A percentile compares a stretch with the other conserved stretches of the same genome.
Evolutionary conservation across 64 coral and sea anemone genomes (phyloP).

Genomic region (Montipora efflorescens): DNA sequence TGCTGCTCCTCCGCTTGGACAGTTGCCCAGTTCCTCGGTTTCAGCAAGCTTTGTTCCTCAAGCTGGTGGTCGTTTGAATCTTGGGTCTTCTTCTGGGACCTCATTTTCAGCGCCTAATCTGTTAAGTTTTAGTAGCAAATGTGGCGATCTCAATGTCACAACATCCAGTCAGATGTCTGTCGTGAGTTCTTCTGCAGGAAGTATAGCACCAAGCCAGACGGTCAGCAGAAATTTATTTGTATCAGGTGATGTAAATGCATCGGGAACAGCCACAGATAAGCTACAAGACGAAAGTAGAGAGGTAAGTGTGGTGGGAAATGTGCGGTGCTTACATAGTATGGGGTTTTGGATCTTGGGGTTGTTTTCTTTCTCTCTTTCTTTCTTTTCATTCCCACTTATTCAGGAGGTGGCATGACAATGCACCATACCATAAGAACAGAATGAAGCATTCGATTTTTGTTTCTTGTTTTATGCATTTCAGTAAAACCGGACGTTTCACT

Average conservation of each 20-base stretch:
- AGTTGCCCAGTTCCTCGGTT: background rate
- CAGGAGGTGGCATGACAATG: no score
- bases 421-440: no score
- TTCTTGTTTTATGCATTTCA: no score
- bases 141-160: background rate
- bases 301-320: background rate
- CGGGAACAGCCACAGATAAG: background rate
- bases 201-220: constrained; percentile 28
- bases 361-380: no score
- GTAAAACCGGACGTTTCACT: no score
- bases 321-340: no score
- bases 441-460: no score
- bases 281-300: background rate
- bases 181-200: background rate
- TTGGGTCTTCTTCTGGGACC: background rate
- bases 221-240: constrained; percentile 56
- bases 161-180: background rate
- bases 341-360: no score
- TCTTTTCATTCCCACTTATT: no score
- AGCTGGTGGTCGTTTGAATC: background rate
- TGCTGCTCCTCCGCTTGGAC: background rate
- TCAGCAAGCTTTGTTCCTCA: constrained; percentile 5
- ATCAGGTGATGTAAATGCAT: background rate
- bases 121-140: background rate
- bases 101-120: background rate